phyloP scores from a whole-genome alignment of 2,888 invertebrate genomes.

The Morpho helenor region DNA sequence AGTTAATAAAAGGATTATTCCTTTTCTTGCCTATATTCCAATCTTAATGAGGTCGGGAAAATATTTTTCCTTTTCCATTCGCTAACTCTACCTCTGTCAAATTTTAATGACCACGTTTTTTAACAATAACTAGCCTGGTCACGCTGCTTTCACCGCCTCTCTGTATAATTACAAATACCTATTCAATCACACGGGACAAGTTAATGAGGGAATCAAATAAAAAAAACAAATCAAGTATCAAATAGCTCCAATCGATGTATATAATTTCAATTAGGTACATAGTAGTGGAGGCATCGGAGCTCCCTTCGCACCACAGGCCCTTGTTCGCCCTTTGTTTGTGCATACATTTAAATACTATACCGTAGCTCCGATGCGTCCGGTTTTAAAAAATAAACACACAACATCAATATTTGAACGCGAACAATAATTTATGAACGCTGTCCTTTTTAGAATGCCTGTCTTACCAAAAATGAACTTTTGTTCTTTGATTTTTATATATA shows the following conservation, averaged over 20 bases:
- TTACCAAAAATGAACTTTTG: slow-evolving; percentile 23
- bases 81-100: too few species aligned
- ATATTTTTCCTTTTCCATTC: too few species aligned
- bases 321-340: slow-evolving; percentile 67
- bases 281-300: slow-evolving; percentile 49
- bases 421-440: slow-evolving; percentile 58
- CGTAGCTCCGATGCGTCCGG: slow-evolving; percentile 54
- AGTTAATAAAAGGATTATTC: too few species aligned
- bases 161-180: too few species aligned
- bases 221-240: slow-evolving; percentile 43
- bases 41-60: too few species aligned
- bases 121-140: too few species aligned
- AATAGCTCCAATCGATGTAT: slow-evolving; percentile 33
- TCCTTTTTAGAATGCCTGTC: slow-evolving; percentile 31
- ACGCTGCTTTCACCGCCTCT: too few species aligned
- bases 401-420: slow-evolving; percentile 57
- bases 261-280: slow-evolving; percentile 69
- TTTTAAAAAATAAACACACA: slow-evolving; percentile 52
- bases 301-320: slow-evolving; percentile 60
- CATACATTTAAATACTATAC: slow-evolving; percentile 71
- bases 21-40: too few species aligned
- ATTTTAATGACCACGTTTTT: too few species aligned
- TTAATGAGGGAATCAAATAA: neutral
- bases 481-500: neutral
- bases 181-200: too few species aligned